A percentile compares a stretch with the other conserved stretches of the same genome.
phyloP scores from a whole-genome alignment of 2,113 vertebrate species.

The Nettapus auritus region DNA sequence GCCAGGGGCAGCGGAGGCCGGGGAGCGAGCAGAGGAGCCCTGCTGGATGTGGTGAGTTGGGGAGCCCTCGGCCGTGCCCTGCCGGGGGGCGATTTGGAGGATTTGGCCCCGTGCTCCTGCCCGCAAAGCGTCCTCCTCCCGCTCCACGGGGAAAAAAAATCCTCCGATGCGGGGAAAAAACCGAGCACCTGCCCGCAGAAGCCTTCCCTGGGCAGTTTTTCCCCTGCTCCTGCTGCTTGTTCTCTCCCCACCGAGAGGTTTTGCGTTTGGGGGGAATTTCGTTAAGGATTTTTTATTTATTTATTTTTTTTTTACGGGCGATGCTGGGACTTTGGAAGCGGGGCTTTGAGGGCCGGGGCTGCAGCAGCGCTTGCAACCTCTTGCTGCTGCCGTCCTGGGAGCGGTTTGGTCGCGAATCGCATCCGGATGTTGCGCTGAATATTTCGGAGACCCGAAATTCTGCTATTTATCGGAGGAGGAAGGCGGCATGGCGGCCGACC shows the following conservation, averaged over 20 bases:
- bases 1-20: too few species aligned
- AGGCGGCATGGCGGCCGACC: not conserved
- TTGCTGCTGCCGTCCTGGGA: slow-evolving; percentile 23
- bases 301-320: not conserved
- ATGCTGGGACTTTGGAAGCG: not conserved
- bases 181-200: not conserved
- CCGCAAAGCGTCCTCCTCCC: not conserved
- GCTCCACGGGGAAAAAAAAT: not conserved
- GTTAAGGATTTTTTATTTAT: too few species aligned
- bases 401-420: not conserved
- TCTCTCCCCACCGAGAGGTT: too few species aligned
- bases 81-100: not conserved
- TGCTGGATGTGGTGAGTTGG: not conserved
- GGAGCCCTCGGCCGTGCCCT: not conserved
- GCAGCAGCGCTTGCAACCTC: slow-evolving; percentile 60
- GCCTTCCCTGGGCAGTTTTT: not conserved
- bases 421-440: slow-evolving; percentile 26
- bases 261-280: not conserved
- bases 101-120: not conserved
- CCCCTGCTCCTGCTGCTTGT: not conserved
- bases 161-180: not conserved
- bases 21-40: not conserved
- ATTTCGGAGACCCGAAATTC: slow-evolving; percentile 60
- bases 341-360: not conserved
- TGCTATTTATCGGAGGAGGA: slow-evolving; percentile 51